phyloP scores from a whole-genome alignment of 2,113 vertebrate genomes.

The Crotalus tigris region DNA sequence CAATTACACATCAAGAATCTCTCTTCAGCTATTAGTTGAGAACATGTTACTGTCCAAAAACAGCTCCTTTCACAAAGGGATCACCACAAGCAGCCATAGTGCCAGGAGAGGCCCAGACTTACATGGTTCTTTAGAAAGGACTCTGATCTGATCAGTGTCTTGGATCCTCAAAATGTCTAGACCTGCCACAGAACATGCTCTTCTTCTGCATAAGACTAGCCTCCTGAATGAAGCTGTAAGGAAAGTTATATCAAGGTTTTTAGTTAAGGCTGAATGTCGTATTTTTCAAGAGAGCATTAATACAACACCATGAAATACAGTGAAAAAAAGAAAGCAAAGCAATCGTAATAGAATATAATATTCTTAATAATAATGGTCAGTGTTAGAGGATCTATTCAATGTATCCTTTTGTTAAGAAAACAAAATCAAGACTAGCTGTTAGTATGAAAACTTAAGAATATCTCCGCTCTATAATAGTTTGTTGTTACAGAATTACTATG shows the following conservation, averaged over 20 bases:
- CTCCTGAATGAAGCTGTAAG: background rate
- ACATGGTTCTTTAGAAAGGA: background rate
- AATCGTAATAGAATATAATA: background rate
- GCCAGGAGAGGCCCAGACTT: background rate
- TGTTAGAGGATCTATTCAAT: background rate
- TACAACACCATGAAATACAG: background rate
- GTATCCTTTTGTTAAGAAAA: background rate
- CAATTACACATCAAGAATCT: background rate
- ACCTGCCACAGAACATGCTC: background rate
- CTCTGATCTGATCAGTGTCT: background rate
- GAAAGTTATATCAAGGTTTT: background rate
- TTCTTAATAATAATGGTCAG: background rate
- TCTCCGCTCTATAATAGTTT: background rate
- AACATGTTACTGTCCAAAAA: background rate
- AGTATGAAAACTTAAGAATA: background rate
- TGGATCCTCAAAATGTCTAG: background rate
- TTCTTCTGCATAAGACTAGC: background rate
- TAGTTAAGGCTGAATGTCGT: background rate
- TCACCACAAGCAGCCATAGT: rapidly evolving
- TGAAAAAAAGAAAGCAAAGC: background rate
- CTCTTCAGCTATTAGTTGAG: rapidly evolving
- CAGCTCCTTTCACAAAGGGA: rapidly evolving
- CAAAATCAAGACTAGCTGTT: background rate
- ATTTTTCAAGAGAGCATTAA: background rate
- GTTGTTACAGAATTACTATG: background rate